A percentile compares a stretch with the other conserved stretches of the same genome.
phyloP scores from a whole-genome alignment of 2,113 vertebrate species.

The Ahaetulla prasina region DNA sequence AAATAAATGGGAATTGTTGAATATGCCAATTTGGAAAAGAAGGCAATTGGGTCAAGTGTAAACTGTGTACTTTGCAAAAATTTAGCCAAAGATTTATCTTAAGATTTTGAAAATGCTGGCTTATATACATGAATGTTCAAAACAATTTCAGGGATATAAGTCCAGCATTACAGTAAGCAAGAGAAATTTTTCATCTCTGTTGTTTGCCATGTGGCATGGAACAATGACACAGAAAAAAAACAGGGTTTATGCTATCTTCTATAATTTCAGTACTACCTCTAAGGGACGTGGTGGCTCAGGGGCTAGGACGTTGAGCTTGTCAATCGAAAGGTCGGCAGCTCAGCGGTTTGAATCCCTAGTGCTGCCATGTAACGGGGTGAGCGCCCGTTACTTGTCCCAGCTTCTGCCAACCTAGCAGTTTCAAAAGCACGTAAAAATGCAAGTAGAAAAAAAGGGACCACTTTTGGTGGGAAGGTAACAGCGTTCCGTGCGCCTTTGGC shows the following conservation, averaged over 20 bases:
- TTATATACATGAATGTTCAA: background rate
- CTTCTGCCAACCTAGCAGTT: too few relatives aligned
- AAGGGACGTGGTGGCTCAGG: too few relatives aligned
- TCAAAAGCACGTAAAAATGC: too few relatives aligned
- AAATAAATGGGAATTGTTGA: background rate
- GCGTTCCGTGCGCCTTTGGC: too few relatives aligned
- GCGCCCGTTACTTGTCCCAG: too few relatives aligned
- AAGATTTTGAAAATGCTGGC: background rate
- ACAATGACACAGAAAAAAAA: background rate
- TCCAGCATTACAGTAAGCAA: background rate
- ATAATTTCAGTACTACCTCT: constrained; percentile 17
- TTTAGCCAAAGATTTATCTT: background rate
- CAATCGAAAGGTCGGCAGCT: too few relatives aligned
- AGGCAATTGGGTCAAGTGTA: background rate
- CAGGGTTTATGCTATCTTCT: constrained; percentile 32
- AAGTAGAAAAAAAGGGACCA: too few relatives aligned
- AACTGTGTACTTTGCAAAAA: background rate
- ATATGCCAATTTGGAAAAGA: background rate
- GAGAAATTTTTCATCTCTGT: background rate
- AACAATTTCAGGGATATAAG: background rate
- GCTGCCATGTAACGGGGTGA: too few relatives aligned
- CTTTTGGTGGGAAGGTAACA: too few relatives aligned
- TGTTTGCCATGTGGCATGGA: background rate
- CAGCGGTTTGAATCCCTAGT: too few relatives aligned
- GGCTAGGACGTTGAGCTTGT: too few relatives aligned